phyloP scores from a whole-genome alignment of 2,797 vertebrate genomes.

The Stomatorhinus walkeri region DNA sequence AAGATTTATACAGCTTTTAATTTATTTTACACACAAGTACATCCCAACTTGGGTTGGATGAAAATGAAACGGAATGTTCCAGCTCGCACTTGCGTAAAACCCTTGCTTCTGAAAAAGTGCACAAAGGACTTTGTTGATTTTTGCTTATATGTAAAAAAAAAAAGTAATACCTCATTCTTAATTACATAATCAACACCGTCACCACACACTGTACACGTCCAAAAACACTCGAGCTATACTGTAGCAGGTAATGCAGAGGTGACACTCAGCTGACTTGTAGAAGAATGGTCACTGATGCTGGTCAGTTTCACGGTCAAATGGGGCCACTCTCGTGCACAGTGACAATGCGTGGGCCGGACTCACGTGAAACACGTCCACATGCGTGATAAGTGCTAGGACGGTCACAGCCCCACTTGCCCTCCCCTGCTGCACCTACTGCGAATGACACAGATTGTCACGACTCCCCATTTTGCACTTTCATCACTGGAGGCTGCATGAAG shows the following conservation, averaged over 20 bases:
- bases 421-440: background rate
- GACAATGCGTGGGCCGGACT: constrained; percentile 32
- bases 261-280: constrained; percentile 55
- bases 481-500: constrained; percentile 94
- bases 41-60: constrained; percentile 56
- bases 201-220: constrained; percentile 81
- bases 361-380: constrained; percentile 28
- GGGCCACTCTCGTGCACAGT: constrained; percentile 7
- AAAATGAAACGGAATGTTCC: constrained; percentile 96
- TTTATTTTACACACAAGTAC: constrained; percentile 86
- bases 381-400: constrained; percentile 22
- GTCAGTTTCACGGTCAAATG: constrained; percentile 15
- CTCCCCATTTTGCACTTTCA: constrained; percentile 94
- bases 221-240: constrained; percentile 64
- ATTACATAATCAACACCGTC: constrained; percentile 78
- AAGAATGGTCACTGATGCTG: constrained; percentile 43
- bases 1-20: constrained; percentile 80
- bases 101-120: constrained; percentile 80
- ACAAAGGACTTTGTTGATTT: constrained; percentile 60
- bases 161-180: constrained; percentile 59
- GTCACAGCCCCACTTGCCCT: background rate
- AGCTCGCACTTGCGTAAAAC: constrained; percentile 96
- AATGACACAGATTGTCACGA: constrained; percentile 68
- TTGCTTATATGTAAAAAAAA: constrained; percentile 49
- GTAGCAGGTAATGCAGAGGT: constrained; percentile 66